A percentile compares a stretch with the other conserved stretches of the same genome.
phyloP scores from a whole-genome alignment of 2,797 vertebrate species.

The Tolypeutes matacus region DNA sequence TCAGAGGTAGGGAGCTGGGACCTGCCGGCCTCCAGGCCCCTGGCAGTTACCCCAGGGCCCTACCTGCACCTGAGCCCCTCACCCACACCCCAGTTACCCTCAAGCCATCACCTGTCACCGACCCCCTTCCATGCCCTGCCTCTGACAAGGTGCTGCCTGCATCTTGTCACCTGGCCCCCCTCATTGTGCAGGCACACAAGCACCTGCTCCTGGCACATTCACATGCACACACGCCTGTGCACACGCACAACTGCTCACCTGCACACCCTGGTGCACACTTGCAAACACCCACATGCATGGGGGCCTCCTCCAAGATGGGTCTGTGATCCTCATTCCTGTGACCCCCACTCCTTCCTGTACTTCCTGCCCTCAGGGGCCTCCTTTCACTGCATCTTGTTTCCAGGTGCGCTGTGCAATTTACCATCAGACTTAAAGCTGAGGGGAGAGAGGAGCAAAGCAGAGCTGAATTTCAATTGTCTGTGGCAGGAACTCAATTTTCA shows the following conservation, averaged over 20 bases:
- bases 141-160: background rate
- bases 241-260: background rate
- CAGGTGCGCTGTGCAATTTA: background rate
- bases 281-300: accelerated
- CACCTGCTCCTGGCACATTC: background rate
- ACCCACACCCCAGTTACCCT: background rate
- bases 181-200: too few species aligned
- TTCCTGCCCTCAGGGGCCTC: too few species aligned
- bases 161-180: background rate
- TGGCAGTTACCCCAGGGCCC: background rate
- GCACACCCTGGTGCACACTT: background rate
- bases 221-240: background rate
- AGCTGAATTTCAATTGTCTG: slow-evolving; percentile 82
- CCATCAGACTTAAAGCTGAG: background rate
- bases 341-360: background rate
- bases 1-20: background rate
- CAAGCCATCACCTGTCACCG: background rate
- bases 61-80: too few species aligned
- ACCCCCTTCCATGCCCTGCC: background rate
- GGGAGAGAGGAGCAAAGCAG: background rate
- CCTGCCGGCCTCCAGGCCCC: background rate
- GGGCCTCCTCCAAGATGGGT: background rate
- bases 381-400: background rate
- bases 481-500: slow-evolving; percentile 85
- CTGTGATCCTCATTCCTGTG: too few species aligned